Evolutionary conservation across 2,113 vertebrate species (phyloP).

Genomic region (Bos indicus): DNA sequence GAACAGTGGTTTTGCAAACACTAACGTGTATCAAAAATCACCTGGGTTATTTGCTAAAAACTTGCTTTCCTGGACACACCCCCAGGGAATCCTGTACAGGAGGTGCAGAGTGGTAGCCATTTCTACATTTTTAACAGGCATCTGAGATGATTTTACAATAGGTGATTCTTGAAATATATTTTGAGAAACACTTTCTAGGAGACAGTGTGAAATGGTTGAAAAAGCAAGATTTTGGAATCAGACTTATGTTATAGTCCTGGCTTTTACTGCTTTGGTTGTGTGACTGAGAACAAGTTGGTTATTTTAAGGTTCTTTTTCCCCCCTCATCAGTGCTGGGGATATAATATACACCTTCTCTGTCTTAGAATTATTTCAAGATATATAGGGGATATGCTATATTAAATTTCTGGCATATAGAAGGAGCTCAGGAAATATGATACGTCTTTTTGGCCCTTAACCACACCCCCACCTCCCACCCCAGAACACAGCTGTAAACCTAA

Average conservation of each 20-base stretch:
- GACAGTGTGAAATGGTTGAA: neutral
- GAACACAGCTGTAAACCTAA: neutral
- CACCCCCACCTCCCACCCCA: neutral
- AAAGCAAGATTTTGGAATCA: neutral
- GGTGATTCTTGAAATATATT: neutral
- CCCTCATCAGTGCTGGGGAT: neutral
- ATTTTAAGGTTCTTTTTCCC: neutral
- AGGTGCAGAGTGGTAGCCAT: neutral
- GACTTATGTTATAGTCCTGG: neutral
- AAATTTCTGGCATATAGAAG: neutral
- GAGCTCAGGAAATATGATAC: conserved; percentile 2
- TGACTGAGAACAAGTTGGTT: neutral
- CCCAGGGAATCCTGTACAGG: neutral
- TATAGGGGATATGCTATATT: neutral
- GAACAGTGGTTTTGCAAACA: neutral
- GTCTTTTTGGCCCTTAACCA: neutral
- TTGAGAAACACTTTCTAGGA: neutral
- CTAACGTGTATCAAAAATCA: neutral
- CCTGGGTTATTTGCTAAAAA: neutral
- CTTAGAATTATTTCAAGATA: neutral
- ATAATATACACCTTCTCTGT: neutral
- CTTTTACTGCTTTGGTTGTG: neutral
- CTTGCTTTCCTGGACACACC: neutral
- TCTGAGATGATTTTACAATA: neutral
- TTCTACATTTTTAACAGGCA: neutral